Evolutionary conservation across 2,113 vertebrate genomes (phyloP).

Genomic region (Eretmochelys imbricata): DNA sequence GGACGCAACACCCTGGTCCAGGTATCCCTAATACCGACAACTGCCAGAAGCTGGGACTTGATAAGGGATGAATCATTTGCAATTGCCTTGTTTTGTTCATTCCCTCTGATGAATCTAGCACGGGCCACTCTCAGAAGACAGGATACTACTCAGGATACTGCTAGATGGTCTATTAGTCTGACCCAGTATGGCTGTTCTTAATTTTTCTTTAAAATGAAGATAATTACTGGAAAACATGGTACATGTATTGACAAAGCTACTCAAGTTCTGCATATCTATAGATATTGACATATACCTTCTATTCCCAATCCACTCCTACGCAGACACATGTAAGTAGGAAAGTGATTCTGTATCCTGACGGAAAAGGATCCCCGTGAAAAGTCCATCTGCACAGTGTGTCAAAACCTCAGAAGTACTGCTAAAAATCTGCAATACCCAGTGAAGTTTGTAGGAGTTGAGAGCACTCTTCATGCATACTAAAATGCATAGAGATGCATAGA

Average conservation of each 20-base stretch:
- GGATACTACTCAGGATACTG: not conserved
- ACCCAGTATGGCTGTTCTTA: not conserved
- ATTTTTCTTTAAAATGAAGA: not conserved
- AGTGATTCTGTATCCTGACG: conserved; percentile 52
- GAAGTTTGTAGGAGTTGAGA: conserved; percentile 66
- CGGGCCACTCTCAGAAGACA: not conserved
- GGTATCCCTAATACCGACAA: not conserved
- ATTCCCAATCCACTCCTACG: not conserved
- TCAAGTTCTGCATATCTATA: fast-evolving
- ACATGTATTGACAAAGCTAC: fast-evolving
- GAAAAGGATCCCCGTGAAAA: conserved; percentile 56
- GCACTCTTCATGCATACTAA: conserved; percentile 48
- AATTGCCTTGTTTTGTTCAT: not conserved
- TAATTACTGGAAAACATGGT: fast-evolving
- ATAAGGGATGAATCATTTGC: not conserved
- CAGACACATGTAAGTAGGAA: conserved; percentile 63
- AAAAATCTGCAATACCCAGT: conserved; percentile 63
- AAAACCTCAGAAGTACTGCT: conserved; percentile 54
- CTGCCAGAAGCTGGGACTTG: not conserved
- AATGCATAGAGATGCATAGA: conserved; percentile 38
- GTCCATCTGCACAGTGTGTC: conserved; percentile 52
- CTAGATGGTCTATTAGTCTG: not conserved
- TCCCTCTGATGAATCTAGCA: not conserved
- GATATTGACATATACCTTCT: not conserved
- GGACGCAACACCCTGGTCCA: not conserved